These are phyloP conservation scores for Ophion slaviceki DNA, from an alignment of 2,888 invertebrate genomes.

Conservation along the genomic window DNA sequence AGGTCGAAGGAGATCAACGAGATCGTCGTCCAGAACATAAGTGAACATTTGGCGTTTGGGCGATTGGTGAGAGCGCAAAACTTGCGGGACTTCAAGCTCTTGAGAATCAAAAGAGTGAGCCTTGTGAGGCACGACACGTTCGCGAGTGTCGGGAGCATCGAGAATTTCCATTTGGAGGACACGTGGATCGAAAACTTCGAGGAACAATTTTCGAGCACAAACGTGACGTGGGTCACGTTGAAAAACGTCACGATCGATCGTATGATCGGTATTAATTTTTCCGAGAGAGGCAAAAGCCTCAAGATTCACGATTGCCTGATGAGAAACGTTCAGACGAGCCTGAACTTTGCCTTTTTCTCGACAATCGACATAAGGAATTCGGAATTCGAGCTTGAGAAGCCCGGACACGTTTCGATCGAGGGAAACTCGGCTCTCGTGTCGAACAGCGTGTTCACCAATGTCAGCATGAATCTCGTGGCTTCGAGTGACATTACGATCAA, in stretches of 20 bases:
- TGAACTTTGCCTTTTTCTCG: slow-evolving; percentile 73
- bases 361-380: slow-evolving; percentile 72
- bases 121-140: slow-evolving; percentile 71
- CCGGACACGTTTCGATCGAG: slow-evolving; percentile 72
- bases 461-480: slow-evolving; percentile 73
- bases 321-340: slow-evolving; percentile 67
- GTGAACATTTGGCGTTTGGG: slow-evolving; percentile 68
- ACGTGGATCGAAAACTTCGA: slow-evolving; percentile 72
- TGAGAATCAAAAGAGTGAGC: slow-evolving; percentile 71
- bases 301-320: slow-evolving; percentile 70
- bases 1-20: slow-evolving; percentile 68
- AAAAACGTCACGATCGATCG: slow-evolving; percentile 73
- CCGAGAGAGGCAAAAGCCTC: slow-evolving; percentile 68
- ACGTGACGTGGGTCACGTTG: slow-evolving; percentile 68
- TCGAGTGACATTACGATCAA: slow-evolving; percentile 66
- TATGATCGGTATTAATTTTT: slow-evolving; percentile 70
- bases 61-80: slow-evolving; percentile 62
- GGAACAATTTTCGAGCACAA: slow-evolving; percentile 71
- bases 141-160: slow-evolving; percentile 64
- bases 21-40: slow-evolving; percentile 74
- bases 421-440: slow-evolving; percentile 67
- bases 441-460: slow-evolving; percentile 73
- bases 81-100: slow-evolving; percentile 68
- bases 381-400: slow-evolving; percentile 71
- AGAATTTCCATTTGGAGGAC: slow-evolving; percentile 71